Percentiles rank a stretch among this genome's conserved stretches.
phyloP scores from a whole-genome alignment of 2,888 invertebrate species.

The Xanthia icteritia region DNA sequence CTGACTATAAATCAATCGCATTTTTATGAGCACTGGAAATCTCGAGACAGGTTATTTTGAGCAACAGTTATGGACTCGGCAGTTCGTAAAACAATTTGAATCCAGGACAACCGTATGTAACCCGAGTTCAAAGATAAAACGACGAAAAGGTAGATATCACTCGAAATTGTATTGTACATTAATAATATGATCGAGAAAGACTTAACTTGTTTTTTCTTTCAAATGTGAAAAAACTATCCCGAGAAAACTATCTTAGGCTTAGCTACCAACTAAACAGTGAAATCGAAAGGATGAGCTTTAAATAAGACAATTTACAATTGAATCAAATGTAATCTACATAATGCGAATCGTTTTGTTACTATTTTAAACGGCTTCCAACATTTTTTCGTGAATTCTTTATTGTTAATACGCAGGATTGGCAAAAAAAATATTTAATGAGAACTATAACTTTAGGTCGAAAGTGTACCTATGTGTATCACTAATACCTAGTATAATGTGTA shows the following conservation, averaged over 20 bases:
- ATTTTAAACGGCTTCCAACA: conserved; percentile 28
- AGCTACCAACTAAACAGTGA: neutral
- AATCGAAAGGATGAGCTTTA: neutral
- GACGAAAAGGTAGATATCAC: neutral
- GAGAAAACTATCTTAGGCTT: neutral
- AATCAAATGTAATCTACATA: conserved; percentile 23
- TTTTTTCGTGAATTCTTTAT: conserved; percentile 52
- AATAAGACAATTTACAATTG: conserved; percentile 6
- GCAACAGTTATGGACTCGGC: conserved; percentile 80
- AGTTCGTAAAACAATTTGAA: conserved; percentile 80
- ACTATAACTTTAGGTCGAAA: neutral
- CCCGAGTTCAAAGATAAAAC: conserved; percentile 34
- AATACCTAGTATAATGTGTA: no score
- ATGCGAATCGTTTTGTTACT: conserved; percentile 14
- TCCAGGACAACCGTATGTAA: conserved; percentile 69
- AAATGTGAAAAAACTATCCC: neutral
- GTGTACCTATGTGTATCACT: neutral
- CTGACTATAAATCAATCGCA: conserved; percentile 81
- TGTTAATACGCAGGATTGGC: conserved; percentile 51
- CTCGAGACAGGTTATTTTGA: conserved; percentile 80
- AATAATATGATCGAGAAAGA: neutral
- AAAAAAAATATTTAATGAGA: conserved; percentile 38
- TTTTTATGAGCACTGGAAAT: conserved; percentile 84
- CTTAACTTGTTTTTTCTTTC: neutral
- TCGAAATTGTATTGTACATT: neutral